A percentile compares a stretch with the other conserved stretches of the same genome.
These are phyloP conservation scores for Cygnus olor DNA, from an alignment of 2,797 vertebrate species.

Conservation along the genomic window DNA sequence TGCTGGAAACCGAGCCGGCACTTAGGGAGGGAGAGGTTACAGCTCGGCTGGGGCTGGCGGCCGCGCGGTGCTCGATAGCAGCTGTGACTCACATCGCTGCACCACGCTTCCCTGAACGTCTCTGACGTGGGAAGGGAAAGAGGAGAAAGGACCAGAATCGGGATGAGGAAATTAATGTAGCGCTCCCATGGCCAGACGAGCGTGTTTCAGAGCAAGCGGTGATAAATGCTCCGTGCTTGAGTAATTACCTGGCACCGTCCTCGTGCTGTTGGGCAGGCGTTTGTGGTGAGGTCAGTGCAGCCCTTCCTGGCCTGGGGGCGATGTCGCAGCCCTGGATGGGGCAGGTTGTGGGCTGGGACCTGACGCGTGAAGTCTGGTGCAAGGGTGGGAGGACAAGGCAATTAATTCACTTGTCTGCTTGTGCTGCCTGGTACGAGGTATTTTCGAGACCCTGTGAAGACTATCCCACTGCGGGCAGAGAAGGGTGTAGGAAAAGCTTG, in stretches of 20 bases:
- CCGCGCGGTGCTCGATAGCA: not conserved
- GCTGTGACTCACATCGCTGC: constrained; percentile 59
- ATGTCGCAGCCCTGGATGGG: not conserved
- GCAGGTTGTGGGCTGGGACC: not conserved
- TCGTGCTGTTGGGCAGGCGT: not conserved
- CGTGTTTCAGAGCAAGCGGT: constrained; percentile 40
- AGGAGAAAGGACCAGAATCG: not conserved
- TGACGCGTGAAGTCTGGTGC: not conserved
- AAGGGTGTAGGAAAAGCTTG: not conserved
- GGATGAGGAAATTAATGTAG: constrained; percentile 50
- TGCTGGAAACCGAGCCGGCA: constrained; percentile 42
- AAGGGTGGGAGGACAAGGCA: not conserved
- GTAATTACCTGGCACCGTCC: constrained; percentile 59
- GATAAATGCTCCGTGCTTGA: constrained; percentile 66
- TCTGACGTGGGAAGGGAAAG: constrained; percentile 29
- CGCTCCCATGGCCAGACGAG: not conserved
- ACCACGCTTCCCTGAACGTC: not conserved
- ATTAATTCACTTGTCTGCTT: not conserved
- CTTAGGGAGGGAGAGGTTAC: not conserved
- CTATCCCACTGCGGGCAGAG: not conserved
- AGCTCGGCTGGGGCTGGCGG: constrained; percentile 3
- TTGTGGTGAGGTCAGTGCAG: constrained; percentile 51
- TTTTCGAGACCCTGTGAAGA: not conserved
- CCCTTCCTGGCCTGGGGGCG: not conserved
- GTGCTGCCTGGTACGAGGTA: not conserved